Evolutionary conservation across 2,797 vertebrate genomes (phyloP).

Genomic region (Enteromius radiatus): DNA sequence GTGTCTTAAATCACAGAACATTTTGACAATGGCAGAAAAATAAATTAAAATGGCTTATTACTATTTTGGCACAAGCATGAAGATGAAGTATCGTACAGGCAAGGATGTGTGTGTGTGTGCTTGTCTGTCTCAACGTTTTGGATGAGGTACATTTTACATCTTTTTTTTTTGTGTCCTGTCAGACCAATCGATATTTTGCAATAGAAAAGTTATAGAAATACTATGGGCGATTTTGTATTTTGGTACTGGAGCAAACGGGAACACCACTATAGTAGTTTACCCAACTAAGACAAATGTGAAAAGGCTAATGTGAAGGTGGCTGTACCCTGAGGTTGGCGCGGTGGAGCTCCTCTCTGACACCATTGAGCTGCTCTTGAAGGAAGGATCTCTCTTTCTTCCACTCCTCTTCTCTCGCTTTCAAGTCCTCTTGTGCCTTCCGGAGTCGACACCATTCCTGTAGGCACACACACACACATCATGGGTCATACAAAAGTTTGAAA

Average conservation of each 20-base stretch:
- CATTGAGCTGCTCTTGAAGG: constrained; percentile 43
- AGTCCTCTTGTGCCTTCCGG: constrained; percentile 30
- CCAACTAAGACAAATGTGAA: not conserved
- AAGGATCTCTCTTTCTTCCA: constrained; percentile 42
- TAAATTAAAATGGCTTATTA: not conserved
- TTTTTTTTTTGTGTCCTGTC: not conserved
- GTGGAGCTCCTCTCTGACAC: constrained; percentile 53
- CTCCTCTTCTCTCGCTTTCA: constrained; percentile 44
- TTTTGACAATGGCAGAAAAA: not conserved
- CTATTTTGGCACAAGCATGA: not conserved
- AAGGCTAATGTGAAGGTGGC: constrained; percentile 61
- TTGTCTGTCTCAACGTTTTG: not conserved
- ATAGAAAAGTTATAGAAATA: not conserved
- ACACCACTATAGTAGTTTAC: not conserved
- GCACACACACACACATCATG: constrained; percentile 27
- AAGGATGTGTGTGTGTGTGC: not conserved
- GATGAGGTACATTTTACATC: not conserved
- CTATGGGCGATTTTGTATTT: not conserved
- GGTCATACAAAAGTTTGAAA: constrained; percentile 25
- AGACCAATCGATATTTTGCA: not conserved
- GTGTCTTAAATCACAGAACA: not conserved
- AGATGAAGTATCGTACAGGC: not conserved
- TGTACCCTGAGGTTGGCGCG: constrained; percentile 62
- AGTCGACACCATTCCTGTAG: constrained; percentile 51
- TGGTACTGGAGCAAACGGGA: not conserved